A percentile compares a stretch with the other conserved stretches of the same genome.
phyloP scores from a whole-genome alignment of 2,797 vertebrate species.

The Sebastes trivittatus region DNA sequence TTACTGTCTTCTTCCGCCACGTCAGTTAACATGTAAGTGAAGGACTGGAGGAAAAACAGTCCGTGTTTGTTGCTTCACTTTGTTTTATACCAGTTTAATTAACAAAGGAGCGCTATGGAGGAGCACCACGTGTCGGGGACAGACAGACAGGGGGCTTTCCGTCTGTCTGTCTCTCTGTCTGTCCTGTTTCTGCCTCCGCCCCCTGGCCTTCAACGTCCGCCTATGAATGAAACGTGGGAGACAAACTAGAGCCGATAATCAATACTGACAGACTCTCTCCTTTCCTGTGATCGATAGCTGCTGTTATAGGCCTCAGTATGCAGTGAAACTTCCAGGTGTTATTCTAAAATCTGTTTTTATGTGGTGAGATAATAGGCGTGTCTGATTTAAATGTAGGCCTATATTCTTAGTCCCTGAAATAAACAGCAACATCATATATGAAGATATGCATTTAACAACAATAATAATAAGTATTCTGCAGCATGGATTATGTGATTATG shows the following conservation, averaged over 20 bases:
- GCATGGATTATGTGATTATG: not conserved
- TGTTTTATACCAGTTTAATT: slow-evolving; percentile 53
- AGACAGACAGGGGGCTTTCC: slow-evolving; percentile 6
- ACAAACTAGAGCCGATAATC: not conserved
- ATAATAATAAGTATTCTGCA: too few species aligned
- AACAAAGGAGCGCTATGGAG: slow-evolving; percentile 73
- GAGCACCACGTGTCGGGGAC: slow-evolving; percentile 78
- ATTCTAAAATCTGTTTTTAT: not conserved
- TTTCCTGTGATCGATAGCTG: not conserved
- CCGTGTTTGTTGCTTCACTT: slow-evolving; percentile 32
- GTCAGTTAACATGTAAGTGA: slow-evolving; percentile 24
- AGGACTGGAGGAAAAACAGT: not conserved
- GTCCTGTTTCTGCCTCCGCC: slow-evolving; percentile 48
- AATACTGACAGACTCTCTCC: not conserved
- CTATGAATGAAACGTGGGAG: not conserved
- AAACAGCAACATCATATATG: not conserved
- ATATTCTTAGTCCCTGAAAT: not conserved
- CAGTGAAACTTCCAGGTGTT: slow-evolving; percentile 14
- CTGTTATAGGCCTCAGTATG: not conserved
- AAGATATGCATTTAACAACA: not conserved
- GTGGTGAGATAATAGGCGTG: not conserved
- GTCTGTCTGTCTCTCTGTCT: slow-evolving; percentile 13
- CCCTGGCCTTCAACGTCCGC: slow-evolving; percentile 21
- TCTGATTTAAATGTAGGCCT: not conserved
- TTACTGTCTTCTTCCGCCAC: slow-evolving; percentile 41